Conservation (phyloP, 53 echinoderm and acorn worm species). For the Patiria pectinifera region DNA sequence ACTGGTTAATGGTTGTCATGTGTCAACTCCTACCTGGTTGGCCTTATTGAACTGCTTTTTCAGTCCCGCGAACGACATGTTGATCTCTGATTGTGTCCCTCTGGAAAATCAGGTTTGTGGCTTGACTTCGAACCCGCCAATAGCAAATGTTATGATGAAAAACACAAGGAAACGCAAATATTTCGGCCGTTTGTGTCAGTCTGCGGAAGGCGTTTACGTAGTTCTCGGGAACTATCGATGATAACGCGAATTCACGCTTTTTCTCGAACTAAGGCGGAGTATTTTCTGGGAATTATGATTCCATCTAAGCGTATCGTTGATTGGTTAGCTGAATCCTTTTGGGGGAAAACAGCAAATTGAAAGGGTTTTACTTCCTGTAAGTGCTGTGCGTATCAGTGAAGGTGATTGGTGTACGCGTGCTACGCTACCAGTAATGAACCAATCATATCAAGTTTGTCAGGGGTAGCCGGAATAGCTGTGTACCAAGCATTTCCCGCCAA, state of each 20-base stretch:
- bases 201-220: constrained; percentile 12
- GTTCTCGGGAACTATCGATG: background rate
- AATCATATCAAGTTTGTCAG: constrained; percentile 9
- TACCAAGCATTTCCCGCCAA: constrained; percentile 63
- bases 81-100: constrained; percentile 35
- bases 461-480: background rate
- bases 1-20: constrained; percentile 8
- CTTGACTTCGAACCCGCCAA: background rate
- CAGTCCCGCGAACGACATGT: constrained; percentile 94
- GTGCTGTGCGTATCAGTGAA: background rate
- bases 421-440: background rate
- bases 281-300: background rate
- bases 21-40: constrained; percentile 78
- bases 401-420: background rate
- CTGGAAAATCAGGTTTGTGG: constrained; percentile 1
- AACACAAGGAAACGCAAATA: background rate
- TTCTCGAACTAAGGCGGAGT: background rate
- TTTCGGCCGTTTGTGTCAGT: too few relatives aligned
- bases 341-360: background rate
- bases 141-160: background rate
- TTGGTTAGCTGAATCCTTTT: background rate
- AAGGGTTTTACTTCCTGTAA: background rate
- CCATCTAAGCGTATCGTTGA: background rate
- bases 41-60: constrained; percentile 98
- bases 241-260: constrained; percentile 1